Evolutionary conservation across 2,797 vertebrate species (phyloP).

Genomic region (Eptatretus atami): DNA sequence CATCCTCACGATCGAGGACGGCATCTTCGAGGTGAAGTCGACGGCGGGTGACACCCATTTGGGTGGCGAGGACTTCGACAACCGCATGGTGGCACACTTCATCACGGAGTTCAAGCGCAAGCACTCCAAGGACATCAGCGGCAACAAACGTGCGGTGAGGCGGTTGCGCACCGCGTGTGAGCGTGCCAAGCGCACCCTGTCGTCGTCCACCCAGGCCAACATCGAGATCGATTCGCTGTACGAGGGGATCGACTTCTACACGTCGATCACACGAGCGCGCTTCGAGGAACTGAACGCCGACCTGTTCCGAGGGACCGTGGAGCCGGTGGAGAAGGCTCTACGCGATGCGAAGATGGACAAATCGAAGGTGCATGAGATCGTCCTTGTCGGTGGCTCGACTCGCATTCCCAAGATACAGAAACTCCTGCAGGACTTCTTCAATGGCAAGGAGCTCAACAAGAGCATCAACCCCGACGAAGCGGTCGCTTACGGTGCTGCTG

Average conservation of each 20-base stretch:
- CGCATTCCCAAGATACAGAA: slow-evolving; percentile 15
- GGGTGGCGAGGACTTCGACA: slow-evolving; percentile 16
- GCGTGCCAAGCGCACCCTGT: slow-evolving; percentile 13
- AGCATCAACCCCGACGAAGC: slow-evolving; percentile 16
- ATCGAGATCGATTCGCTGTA: slow-evolving; percentile 12
- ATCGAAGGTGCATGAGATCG: slow-evolving; percentile 12
- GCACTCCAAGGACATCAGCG: slow-evolving; percentile 12
- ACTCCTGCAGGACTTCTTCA: slow-evolving; percentile 14
- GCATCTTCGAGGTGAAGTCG: no score
- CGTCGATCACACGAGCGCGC: slow-evolving; percentile 12
- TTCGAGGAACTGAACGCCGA: slow-evolving; percentile 7
- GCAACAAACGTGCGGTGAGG: slow-evolving; percentile 12
- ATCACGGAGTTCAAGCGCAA: slow-evolving; percentile 13
- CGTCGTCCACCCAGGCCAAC: slow-evolving; percentile 14
- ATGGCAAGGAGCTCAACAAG: slow-evolving; percentile 13
- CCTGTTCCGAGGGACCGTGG: slow-evolving; percentile 13
- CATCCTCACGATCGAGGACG: no score
- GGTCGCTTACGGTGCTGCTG: slow-evolving; percentile 14
- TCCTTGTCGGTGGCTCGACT: slow-evolving; percentile 13
- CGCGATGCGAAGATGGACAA: slow-evolving; percentile 14
- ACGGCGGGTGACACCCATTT: slow-evolving; percentile 9
- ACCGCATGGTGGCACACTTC: slow-evolving; percentile 11
- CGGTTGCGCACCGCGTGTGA: slow-evolving; percentile 8
- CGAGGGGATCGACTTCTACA: slow-evolving; percentile 13
- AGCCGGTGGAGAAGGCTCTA: slow-evolving; percentile 14